phyloP scores from a whole-genome alignment of 1,140 invertebrate genomes.

The Linepithema humile region DNA sequence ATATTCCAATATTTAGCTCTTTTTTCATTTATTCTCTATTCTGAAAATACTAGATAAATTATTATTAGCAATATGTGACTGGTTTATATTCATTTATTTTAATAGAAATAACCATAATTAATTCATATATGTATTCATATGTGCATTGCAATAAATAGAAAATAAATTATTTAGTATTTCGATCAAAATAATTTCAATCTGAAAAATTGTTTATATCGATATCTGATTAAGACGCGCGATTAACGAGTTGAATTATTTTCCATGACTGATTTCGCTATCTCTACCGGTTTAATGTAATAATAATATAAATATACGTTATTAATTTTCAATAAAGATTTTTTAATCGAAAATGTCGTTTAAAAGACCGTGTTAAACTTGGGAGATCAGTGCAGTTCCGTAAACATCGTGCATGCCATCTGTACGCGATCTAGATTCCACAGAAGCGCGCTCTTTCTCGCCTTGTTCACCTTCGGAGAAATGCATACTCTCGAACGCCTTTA shows the following conservation, averaged over 20 bases:
- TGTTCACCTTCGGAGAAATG: background rate
- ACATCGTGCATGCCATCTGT: conserved; percentile 5
- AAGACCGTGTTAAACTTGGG: background rate
- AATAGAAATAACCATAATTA: background rate
- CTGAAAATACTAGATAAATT: background rate
- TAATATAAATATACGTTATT: conserved; percentile 2
- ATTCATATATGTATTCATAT: background rate
- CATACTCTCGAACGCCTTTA: conserved; percentile 35
- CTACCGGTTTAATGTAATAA: background rate
- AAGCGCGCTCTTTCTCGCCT: conserved; percentile 22
- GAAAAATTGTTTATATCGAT: background rate
- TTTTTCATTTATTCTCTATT: background rate
- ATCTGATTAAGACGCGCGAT: background rate
- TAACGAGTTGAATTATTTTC: background rate
- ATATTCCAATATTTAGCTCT: background rate
- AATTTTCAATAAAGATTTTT: background rate
- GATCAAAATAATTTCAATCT: conserved; percentile 2
- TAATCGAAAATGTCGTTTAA: background rate
- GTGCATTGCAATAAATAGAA: background rate
- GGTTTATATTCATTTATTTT: background rate
- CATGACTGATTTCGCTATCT: background rate
- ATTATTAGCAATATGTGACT: background rate
- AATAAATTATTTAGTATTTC: background rate
- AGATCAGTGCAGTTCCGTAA: background rate
- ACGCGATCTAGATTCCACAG: conserved; percentile 22